Base-by-base conservation (phyloP, 2,113 vertebrate species). In the Alethe diademata region DNA sequence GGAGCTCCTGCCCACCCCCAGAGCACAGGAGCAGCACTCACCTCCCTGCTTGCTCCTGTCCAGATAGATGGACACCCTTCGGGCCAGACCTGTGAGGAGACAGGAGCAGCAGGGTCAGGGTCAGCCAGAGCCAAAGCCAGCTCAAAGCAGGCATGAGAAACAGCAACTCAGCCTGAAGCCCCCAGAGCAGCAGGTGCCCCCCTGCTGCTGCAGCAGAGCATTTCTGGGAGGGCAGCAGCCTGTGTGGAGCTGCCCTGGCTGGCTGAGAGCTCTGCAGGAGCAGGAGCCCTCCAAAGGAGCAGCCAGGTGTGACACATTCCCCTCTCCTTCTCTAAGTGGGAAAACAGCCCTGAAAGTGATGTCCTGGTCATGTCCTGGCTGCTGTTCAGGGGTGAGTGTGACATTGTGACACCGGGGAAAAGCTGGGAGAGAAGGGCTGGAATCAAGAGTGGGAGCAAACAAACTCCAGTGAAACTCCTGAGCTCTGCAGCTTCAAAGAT, bases 41-140 rank as follows among this genome's bases (percentile, higher is more conserved):
- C 98, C 98, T 98, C 98, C 99, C 98, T 99, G 99, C 85, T 99
- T 99, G 98, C 98, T 99, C 95, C 98, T 98, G 98, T 99, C 99
- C 97, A 99, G 98, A 97, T 98, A 98, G 98, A 99, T 98, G 95
- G 99, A 99, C 97, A 99, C 98, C 97, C 98, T 99, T 96, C 98
- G 97, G 97, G 99, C 98, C 97, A 99, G 98, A 98, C 99, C 99
- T 99, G 98, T 36, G 96, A 97, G 98, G 97, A 97, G 94, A 97
- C 90, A 96, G 96, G 92, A 65, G 71, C 92, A 86, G 92, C 87
- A 50, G 88, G 92, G 82, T 67, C 86, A 53, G 88, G 93, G 90
- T 78, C 95, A 96, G 94, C 89, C 95, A 96, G 88, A 94, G 93
- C 85, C 76, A 87, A 88, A 70, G 50, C 53, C 70, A 86, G 84